A percentile compares a stretch with the other conserved stretches of the same genome.
Conservation (phyloP, 2,888 invertebrate genomes). For the Steinernema hermaphroditum region DNA sequence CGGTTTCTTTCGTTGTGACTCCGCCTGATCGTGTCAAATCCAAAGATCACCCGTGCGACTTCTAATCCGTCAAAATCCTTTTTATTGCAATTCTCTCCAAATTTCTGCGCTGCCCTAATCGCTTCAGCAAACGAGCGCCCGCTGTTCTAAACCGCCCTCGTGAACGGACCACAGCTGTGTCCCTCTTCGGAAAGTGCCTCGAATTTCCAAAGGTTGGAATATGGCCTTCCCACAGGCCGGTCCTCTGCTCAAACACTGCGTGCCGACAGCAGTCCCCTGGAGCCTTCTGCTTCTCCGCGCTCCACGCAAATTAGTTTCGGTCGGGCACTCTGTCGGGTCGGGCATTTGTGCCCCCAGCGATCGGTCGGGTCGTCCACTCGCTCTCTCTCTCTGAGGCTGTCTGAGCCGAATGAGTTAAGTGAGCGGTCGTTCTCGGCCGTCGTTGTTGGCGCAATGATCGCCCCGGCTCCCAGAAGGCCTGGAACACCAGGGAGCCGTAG, state of each 20-base stretch:
- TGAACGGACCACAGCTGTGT: neutral
- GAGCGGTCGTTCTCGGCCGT: too few relatives aligned
- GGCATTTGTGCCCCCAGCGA: too few relatives aligned
- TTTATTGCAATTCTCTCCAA: conserved; percentile 9
- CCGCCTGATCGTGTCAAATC: neutral
- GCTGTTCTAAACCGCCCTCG: conserved; percentile 5
- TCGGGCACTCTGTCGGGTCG: too few relatives aligned
- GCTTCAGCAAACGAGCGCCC: conserved; percentile 6
- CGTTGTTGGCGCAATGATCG: too few relatives aligned
- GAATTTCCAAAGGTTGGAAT: neutral
- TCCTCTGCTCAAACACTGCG: neutral
- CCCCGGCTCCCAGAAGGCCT: too few relatives aligned
- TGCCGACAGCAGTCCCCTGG: too few relatives aligned
- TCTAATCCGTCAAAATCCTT: conserved; percentile 20
- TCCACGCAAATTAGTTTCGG: too few relatives aligned
- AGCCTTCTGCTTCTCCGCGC: too few relatives aligned
- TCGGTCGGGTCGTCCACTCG: too few relatives aligned
- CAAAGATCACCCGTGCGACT: neutral
- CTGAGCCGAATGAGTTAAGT: too few relatives aligned
- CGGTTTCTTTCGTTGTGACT: neutral
- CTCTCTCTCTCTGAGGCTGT: too few relatives aligned
- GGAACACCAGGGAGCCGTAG: too few relatives aligned
- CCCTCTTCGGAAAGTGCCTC: neutral
- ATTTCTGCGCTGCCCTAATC: neutral
- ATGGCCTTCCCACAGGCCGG: neutral